Evolutionary conservation across 2,888 invertebrate species (phyloP).

Genomic region (Harmothoe impar): DNA sequence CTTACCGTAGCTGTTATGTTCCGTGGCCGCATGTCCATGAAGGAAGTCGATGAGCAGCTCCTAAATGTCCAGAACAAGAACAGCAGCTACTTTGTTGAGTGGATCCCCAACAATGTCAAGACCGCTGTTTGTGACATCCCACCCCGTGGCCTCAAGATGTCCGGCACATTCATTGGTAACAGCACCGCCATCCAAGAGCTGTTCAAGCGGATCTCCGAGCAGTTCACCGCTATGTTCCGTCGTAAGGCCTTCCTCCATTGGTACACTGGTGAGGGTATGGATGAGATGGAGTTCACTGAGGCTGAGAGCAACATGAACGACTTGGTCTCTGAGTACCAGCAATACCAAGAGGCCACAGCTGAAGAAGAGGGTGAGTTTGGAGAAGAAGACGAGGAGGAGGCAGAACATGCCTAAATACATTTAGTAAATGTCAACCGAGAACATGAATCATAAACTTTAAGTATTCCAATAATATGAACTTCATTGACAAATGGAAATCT

Average conservation of each 20-base stretch:
- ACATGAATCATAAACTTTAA: not conserved
- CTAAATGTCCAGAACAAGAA: constrained; percentile 62
- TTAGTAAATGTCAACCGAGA: not conserved
- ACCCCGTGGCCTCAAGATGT: constrained; percentile 61
- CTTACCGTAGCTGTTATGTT: constrained; percentile 70
- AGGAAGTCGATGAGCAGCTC: constrained; percentile 75
- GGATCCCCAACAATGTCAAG: constrained; percentile 64
- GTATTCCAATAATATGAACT: not conserved
- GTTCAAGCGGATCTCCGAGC: constrained; percentile 62
- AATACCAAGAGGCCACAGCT: constrained; percentile 61
- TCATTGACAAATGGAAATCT: no score
- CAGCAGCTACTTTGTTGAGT: constrained; percentile 63
- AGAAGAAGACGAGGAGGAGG: constrained; percentile 53
- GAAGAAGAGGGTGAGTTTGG: constrained; percentile 62
- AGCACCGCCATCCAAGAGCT: constrained; percentile 63
- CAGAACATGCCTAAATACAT: not conserved
- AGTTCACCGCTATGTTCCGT: constrained; percentile 63
- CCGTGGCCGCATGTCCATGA: constrained; percentile 82
- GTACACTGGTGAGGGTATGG: constrained; percentile 64
- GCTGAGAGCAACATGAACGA: constrained; percentile 64
- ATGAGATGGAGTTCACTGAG: constrained; percentile 64
- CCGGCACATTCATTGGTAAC: constrained; percentile 58
- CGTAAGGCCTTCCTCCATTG: constrained; percentile 63
- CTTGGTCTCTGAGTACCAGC: constrained; percentile 61
- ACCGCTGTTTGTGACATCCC: constrained; percentile 63